phyloP scores from a whole-genome alignment of 2,797 vertebrate genomes.

The Bucorvus abyssinicus region DNA sequence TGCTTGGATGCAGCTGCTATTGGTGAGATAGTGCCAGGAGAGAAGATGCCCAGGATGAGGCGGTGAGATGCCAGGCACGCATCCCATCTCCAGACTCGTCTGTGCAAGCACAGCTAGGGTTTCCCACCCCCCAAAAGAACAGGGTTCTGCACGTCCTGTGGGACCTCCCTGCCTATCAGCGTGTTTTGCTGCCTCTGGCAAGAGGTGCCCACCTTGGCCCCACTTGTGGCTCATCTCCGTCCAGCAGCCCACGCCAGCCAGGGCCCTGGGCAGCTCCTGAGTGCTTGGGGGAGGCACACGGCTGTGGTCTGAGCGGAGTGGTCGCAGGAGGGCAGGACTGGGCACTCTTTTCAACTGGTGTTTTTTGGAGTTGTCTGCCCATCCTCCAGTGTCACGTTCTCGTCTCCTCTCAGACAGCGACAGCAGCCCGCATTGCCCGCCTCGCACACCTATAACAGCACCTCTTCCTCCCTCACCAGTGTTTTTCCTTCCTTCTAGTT shows the following conservation, averaged over 20 bases:
- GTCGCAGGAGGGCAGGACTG: not conserved
- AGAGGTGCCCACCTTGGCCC: not conserved
- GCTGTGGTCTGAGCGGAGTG: rapidly evolving
- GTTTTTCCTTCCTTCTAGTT: not conserved
- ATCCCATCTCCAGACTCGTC: not conserved
- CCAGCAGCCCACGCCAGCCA: not conserved
- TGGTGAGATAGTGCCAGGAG: not conserved
- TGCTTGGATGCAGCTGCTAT: not conserved
- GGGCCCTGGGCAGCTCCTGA: not conserved
- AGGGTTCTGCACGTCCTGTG: not conserved
- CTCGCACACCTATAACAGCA: not conserved
- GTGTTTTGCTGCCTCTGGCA: not conserved
- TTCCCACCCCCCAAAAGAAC: not conserved
- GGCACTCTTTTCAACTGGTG: not conserved
- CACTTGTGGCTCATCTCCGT: not conserved
- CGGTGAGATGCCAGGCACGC: not conserved
- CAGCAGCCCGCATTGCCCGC: rapidly evolving
- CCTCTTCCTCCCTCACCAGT: not conserved
- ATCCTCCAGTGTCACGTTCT: not conserved
- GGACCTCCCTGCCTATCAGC: not conserved
- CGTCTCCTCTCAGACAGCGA: not conserved
- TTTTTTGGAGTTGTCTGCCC: not conserved
- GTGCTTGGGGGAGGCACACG: rapidly evolving
- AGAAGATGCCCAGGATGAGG: not conserved
- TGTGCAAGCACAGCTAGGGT: not conserved